phyloP scores from a whole-genome alignment of 1,140 invertebrate genomes.

The Drosophila micromelanica region DNA sequence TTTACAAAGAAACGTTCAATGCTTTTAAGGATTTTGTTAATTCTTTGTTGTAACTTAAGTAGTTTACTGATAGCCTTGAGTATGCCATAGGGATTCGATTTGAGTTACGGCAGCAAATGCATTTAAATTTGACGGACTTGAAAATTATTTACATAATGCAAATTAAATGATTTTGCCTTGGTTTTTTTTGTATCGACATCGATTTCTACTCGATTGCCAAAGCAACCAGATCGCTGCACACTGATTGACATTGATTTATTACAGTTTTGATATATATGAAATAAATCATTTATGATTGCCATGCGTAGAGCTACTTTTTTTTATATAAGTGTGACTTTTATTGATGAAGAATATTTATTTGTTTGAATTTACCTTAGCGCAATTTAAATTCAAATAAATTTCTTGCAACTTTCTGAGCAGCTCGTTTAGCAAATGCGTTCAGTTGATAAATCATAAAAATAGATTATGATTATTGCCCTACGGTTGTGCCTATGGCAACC shows the following conservation, averaged over 20 bases:
- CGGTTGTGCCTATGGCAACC: not conserved
- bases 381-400: not conserved
- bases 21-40: not conserved
- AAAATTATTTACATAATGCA: slow-evolving; percentile 45
- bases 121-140: slow-evolving; percentile 22
- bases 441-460: slow-evolving; percentile 35
- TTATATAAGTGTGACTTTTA: not conserved
- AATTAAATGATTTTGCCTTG: slow-evolving; percentile 34
- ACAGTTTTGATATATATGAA: slow-evolving; percentile 19
- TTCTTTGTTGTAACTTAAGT: slow-evolving; percentile 1
- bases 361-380: not conserved
- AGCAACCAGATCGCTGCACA: slow-evolving; percentile 19
- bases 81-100: not conserved
- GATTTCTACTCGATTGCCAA: slow-evolving; percentile 20
- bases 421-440: not conserved
- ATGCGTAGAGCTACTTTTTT: not conserved
- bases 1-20: slow-evolving; percentile 8
- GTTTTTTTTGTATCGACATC: slow-evolving; percentile 13
- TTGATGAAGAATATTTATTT: not conserved
- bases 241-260: slow-evolving; percentile 54
- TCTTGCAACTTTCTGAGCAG: not conserved
- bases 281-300: slow-evolving; percentile 36
- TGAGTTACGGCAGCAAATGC: slow-evolving; percentile 10
- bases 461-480: slow-evolving; percentile 26
- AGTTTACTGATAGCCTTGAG: slow-evolving; percentile 15